Evolutionary conservation across 2,888 invertebrate genomes (phyloP).

Genomic region (Entomobrya multifasciata): DNA sequence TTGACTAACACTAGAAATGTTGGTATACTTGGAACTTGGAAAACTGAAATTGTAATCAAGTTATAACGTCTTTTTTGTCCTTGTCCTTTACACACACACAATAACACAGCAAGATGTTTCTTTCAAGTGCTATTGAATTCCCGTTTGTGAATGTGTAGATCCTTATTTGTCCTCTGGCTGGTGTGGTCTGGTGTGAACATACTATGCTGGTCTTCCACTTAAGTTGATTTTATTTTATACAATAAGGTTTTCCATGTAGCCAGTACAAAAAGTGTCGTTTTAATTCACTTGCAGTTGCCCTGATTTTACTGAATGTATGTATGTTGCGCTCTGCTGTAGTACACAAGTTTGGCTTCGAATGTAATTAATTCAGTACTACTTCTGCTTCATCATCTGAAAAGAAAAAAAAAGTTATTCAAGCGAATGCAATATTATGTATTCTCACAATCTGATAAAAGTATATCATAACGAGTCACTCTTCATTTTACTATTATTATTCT

Average conservation of each 20-base stretch:
- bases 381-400: not conserved
- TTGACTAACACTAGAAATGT: not conserved
- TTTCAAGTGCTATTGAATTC: constrained; percentile 59
- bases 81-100: constrained; percentile 9
- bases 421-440: not conserved
- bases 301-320: not conserved
- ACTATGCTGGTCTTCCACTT: not conserved
- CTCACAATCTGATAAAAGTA: not conserved
- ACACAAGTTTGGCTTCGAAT: not conserved
- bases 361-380: constrained; percentile 61
- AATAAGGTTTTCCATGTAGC: constrained; percentile 13
- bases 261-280: too few species aligned
- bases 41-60: constrained; percentile 31
- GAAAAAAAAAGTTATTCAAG: not conserved
- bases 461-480: constrained; percentile 11
- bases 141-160: not conserved
- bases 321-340: not conserved
- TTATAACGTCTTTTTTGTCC: constrained; percentile 12
- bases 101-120: constrained; percentile 8
- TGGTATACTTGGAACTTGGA: not conserved
- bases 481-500: not conserved
- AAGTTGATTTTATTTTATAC: not conserved
- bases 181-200: not conserved
- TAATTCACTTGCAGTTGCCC: not conserved
- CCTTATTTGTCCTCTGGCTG: constrained; percentile 42